Percentiles rank a stretch among this genome's conserved stretches.
These are phyloP conservation scores for Apamea crenata DNA, from an alignment of 2,888 invertebrate genomes.

Conservation along the genomic window DNA sequence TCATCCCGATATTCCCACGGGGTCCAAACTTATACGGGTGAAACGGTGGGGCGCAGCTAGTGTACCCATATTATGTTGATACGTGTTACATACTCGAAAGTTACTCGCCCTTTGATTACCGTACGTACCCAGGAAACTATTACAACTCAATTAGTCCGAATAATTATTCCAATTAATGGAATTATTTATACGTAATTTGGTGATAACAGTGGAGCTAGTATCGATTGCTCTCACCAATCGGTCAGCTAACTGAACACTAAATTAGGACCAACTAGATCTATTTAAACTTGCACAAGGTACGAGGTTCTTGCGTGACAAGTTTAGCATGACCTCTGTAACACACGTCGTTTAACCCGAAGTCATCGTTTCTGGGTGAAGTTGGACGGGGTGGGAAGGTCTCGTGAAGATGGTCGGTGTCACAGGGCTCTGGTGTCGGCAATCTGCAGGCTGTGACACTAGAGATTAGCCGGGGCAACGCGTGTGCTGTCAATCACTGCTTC, in stretches of 20 bases:
- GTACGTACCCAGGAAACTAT: slow-evolving; percentile 9
- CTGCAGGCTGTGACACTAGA: slow-evolving; percentile 76
- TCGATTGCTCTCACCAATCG: slow-evolving; percentile 22
- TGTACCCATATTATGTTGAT: background rate
- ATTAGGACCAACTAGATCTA: slow-evolving; percentile 58
- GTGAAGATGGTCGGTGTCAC: slow-evolving; percentile 53
- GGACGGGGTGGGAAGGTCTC: slow-evolving; percentile 32
- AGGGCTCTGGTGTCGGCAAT: slow-evolving; percentile 69
- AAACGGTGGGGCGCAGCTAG: too few species aligned
- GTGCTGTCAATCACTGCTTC: slow-evolving; percentile 79
- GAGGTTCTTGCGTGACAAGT: slow-evolving; percentile 51
- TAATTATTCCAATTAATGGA: slow-evolving; percentile 34
- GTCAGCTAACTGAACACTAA: slow-evolving; percentile 10
- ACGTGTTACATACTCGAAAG: background rate
- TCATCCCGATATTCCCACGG: too few species aligned
- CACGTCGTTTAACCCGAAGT: slow-evolving; percentile 10
- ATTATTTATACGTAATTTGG: slow-evolving; percentile 44
- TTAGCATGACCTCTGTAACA: slow-evolving; percentile 34
- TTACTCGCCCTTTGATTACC: slow-evolving; percentile 9
- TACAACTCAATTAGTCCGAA: slow-evolving; percentile 30
- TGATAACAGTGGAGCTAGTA: slow-evolving; percentile 19
- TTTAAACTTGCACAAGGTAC: slow-evolving; percentile 66
- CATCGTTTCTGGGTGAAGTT: slow-evolving; percentile 12
- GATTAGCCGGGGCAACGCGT: slow-evolving; percentile 78
- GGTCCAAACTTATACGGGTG: too few species aligned